phyloP scores from a whole-genome alignment of 1,140 invertebrate species.

The Eciton burchellii region DNA sequence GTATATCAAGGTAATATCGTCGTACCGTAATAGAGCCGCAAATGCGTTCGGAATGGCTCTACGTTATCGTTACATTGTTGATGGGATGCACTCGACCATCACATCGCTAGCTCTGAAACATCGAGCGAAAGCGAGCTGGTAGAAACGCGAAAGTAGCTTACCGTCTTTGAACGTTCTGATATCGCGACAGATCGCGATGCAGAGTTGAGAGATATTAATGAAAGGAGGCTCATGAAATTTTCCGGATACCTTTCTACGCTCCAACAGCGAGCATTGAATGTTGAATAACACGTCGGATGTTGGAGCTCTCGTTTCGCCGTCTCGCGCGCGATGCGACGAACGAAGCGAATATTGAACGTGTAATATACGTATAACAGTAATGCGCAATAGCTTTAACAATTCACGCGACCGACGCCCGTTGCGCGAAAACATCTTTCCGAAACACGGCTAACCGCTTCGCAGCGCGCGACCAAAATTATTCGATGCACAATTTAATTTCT shows the following conservation, averaged over 20 bases:
- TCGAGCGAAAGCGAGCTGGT: constrained; percentile 39
- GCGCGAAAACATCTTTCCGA: constrained; percentile 17
- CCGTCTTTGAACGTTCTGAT: neutral
- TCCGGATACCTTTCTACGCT: neutral
- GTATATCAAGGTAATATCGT: constrained; percentile 46
- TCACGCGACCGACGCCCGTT: neutral
- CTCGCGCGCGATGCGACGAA: constrained; percentile 2
- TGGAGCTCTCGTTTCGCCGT: neutral
- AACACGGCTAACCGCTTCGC: constrained; percentile 13
- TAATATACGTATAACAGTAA: constrained; percentile 25
- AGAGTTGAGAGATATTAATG: too few species aligned
- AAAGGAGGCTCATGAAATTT: neutral
- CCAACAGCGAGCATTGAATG: neutral
- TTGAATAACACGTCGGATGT: constrained; percentile 10
- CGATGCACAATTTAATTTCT: too few species aligned
- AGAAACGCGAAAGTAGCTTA: neutral
- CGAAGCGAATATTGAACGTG: neutral
- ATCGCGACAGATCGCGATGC: neutral
- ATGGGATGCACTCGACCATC: constrained; percentile 49
- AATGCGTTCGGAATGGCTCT: constrained; percentile 45
- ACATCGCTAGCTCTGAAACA: constrained; percentile 64
- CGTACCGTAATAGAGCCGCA: constrained; percentile 5
- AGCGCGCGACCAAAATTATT: neutral
- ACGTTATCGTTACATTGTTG: constrained; percentile 62
- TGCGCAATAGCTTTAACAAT: constrained; percentile 19